Evolutionary conservation across 2,113 vertebrate species (phyloP), one percentile per base, ranked within the genome.

Genomic region (Aviceda subcristata): DNA sequence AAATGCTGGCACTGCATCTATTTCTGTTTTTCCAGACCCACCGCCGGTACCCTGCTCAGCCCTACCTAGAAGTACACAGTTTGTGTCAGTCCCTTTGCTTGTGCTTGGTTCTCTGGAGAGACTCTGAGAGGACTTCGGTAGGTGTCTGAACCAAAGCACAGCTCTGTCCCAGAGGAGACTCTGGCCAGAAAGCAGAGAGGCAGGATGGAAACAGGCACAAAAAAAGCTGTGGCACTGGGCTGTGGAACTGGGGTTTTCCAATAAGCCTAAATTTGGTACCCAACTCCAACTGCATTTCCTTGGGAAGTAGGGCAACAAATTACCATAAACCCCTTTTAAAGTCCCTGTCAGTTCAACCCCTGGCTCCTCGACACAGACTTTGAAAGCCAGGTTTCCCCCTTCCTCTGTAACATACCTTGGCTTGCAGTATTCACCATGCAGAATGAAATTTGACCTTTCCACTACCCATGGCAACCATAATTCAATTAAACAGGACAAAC

Each of bases 401-500:
- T 82, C 34, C 36, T 51, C 38, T 67, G 45, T 71, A 84, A 88
- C 20, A 7, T 30, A 66, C 41, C 46, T 77, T 34, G 34, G 36
- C 64, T 64, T 78, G 39, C 64, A 89, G 60, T 92, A 94, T 78
- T 88, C 76, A 71, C 46, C 30, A 26, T 7, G 20, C 64, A 87
- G 91, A 71, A 91, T 4, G 22, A 95, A 95, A 89, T 48, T 3
- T 72, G 60, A 94, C 59, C 80, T 94, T 95, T 74, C 89, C 36
- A 34, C 32, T 72, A 38, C 48, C 91, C 79, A 15, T 53, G 39
- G 80, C 92, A 94, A 92, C 72, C 6, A 38, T 68, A 86, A 84
- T 53, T 94, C 83, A 92, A 56, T 94, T 91, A 68, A 92, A 84
- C 48, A 75, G 76, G 86, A 75, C 45, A 87, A 95, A 87, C 68